These are phyloP conservation scores for Mus caroli DNA, from an alignment of 2,797 vertebrate genomes.

Conservation along the genomic window DNA sequence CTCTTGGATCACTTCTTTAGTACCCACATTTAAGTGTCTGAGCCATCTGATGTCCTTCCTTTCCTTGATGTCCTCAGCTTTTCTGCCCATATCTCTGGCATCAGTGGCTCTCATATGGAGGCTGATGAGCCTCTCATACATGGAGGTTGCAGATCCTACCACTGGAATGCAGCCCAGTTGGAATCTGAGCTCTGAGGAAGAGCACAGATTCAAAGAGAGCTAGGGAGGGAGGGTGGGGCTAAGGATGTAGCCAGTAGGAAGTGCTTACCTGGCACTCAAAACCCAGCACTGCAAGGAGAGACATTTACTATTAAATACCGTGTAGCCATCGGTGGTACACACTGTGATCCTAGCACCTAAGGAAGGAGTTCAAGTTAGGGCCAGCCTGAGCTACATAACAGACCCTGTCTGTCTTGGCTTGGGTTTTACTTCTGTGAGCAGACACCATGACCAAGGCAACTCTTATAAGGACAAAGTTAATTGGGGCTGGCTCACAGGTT, in stretches of 20 bases:
- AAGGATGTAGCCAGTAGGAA: no score
- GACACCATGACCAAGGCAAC: background rate
- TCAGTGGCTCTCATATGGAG: background rate
- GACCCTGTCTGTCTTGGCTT: background rate
- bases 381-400: background rate
- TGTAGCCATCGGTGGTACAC: background rate
- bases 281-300: background rate
- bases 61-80: background rate
- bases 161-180: background rate
- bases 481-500: background rate
- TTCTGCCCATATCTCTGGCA: background rate
- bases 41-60: slow-evolving; percentile 5
- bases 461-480: background rate
- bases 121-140: background rate
- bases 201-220: background rate
- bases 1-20: background rate
- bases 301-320: background rate
- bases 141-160: background rate
- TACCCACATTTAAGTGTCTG: background rate
- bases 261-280: background rate
- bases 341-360: background rate
- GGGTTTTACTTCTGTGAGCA: background rate
- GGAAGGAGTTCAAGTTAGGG: background rate
- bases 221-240: background rate
- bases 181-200: background rate